Percentiles rank a stretch among this genome's conserved stretches.
Conservation (phyloP, 2,113 vertebrate genomes). For the Aviceda subcristata region DNA sequence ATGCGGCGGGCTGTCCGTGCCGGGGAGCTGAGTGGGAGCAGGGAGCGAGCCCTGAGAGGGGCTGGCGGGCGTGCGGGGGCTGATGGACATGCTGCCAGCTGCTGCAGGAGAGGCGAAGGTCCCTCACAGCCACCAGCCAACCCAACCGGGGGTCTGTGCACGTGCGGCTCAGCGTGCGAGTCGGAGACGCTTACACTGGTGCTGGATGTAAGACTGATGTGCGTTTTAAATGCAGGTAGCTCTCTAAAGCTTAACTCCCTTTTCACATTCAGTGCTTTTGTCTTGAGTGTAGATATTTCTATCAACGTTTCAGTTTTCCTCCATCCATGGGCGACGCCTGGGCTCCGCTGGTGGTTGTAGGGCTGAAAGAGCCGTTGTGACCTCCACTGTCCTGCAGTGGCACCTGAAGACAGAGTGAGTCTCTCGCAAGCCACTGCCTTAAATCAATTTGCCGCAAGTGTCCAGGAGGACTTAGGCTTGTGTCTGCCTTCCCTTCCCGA, state of each 20-base stretch:
- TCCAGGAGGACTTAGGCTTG: background rate
- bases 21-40: fast-evolving
- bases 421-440: background rate
- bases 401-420: background rate
- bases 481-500: background rate
- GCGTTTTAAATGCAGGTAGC: background rate
- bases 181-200: fast-evolving
- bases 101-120: background rate
- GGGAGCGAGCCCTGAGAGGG: fast-evolving
- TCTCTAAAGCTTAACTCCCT: background rate
- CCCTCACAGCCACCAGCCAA: background rate
- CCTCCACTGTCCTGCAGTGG: background rate
- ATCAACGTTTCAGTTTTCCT: fast-evolving
- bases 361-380: background rate
- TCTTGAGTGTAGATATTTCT: fast-evolving
- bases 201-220: background rate
- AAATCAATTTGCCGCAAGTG: background rate
- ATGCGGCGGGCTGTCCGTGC: fast-evolving
- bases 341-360: background rate
- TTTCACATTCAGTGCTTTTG: fast-evolving
- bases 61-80: fast-evolving
- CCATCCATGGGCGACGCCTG: background rate
- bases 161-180: fast-evolving
- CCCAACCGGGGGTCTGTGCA: background rate
- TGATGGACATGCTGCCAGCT: background rate